A percentile compares a stretch with the other conserved stretches of the same genome.
These are phyloP conservation scores for Theonella swinhoei DNA, from an alignment of 37 sponge, comb jelly and placozoan species.

Conservation along the genomic window DNA sequence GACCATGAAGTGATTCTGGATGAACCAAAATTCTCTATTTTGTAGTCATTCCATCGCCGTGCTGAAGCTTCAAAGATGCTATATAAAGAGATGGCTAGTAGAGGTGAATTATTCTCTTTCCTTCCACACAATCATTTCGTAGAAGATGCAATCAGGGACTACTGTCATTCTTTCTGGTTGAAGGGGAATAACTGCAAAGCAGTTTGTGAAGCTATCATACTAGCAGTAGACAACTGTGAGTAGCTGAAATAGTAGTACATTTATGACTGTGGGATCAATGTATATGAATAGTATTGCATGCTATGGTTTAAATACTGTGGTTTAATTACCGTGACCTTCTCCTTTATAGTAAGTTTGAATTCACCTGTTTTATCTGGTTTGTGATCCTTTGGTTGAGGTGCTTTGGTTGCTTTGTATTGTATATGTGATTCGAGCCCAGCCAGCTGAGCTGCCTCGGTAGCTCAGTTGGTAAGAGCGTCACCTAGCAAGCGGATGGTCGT, in stretches of 20 bases:
- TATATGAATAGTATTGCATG: no score
- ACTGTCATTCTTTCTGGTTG: not conserved
- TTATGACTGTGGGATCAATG: no score
- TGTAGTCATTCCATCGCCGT: conserved; percentile 30
- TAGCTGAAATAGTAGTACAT: not conserved
- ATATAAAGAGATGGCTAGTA: not conserved
- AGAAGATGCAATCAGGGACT: conserved; percentile 5
- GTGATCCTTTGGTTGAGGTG: no score
- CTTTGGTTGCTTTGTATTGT: no score
- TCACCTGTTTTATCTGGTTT: no score
- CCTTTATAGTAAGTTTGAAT: no score
- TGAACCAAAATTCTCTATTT: not conserved
- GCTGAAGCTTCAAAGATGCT: conserved; percentile 21
- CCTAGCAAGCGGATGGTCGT: no score
- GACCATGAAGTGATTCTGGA: not conserved
- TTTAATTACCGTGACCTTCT: no score
- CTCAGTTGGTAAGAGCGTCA: no score
- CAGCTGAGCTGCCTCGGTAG: no score
- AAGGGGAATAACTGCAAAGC: conserved; percentile 3
- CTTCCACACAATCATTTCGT: not conserved
- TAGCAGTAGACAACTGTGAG: conserved; percentile 47
- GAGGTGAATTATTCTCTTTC: not conserved
- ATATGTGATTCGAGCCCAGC: no score
- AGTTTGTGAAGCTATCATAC: conserved; percentile 35
- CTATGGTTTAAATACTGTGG: no score